Base-by-base conservation (phyloP, 2,113 vertebrate species). In the Halichoeres trimaculatus region DNA sequence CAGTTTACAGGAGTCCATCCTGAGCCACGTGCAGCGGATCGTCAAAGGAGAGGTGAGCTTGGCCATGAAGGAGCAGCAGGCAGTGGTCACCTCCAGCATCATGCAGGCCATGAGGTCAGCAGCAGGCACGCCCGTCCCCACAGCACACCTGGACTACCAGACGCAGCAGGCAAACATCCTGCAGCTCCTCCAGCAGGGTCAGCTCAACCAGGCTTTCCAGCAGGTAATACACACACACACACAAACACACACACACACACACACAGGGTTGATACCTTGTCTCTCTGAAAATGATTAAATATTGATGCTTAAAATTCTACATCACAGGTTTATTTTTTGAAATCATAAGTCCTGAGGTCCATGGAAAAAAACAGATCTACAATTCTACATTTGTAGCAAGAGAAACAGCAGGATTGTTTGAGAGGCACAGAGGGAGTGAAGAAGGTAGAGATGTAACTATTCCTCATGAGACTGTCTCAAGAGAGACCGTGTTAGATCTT, bases 61-160 rank as follows among this genome's bases (percentile, higher is more conserved):
- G 84, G 98, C 98, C 1, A 97, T 99, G 95, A 99, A 98, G 91
- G 98, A 99, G 86, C 98, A 99, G 90, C 98, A 99, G 81, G 97
- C 94, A 0, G 95, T 93, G 0, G 98, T 99, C 81, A 98, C 97
- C 58, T 97, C 96, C 1, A 98, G 97, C 92, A 99, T 99, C n/a
- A 97, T 99, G 93, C 98, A 99, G 92, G 98, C 98, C 0, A 98
- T 99, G 98, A 95, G 97, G 76, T 99, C 98, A 0, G 97, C 98
- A 0, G 96, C 98, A 0, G 94, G 97, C 68, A 99, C 98, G 0
- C 97, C 98, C 1, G 95, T 99, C 67, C 98, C 97, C 5, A 93
- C 96, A 0, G 74, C 96, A 5, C 98, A 98, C 90, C 89, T 98
- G 1, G 98, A 99, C 93, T 98, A 96, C 93, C 98, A 98, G 86